Evolutionary conservation across 2,797 vertebrate genomes (phyloP).

Genomic region (Gallirallus australis): DNA sequence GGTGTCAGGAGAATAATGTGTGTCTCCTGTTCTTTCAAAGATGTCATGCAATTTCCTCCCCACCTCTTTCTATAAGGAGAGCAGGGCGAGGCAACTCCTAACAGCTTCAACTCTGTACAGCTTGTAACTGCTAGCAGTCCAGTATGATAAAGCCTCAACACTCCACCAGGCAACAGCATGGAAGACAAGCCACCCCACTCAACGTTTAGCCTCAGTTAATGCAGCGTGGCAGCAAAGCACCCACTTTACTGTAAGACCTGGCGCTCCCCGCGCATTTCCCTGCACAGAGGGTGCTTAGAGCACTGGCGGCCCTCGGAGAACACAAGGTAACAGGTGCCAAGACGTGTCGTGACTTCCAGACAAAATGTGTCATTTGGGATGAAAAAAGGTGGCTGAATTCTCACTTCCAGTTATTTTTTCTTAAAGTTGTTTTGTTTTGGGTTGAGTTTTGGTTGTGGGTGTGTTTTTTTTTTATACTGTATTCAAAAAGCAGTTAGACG

Average conservation of each 20-base stretch:
- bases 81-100: not conserved
- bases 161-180: not conserved
- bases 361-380: not conserved
- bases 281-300: not conserved
- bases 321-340: not conserved
- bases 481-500: not conserved
- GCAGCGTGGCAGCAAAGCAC: not conserved
- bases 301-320: not conserved
- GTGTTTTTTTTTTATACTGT: not conserved
- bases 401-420: not conserved
- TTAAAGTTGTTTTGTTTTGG: too few species aligned
- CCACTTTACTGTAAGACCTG: not conserved
- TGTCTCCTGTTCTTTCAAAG: not conserved
- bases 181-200: not conserved
- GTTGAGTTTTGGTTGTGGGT: too few species aligned
- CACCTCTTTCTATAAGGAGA: not conserved
- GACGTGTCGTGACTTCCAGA: not conserved
- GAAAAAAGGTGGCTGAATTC: not conserved
- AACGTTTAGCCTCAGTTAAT: not conserved
- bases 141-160: not conserved
- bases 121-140: not conserved
- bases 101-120: not conserved
- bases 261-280: not conserved
- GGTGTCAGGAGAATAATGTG: not conserved
- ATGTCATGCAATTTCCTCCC: conserved; percentile 8